A percentile compares a stretch with the other conserved stretches of the same genome.
Conservation (phyloP, 2,888 invertebrate species). For the Drosophila mimetica region DNA sequence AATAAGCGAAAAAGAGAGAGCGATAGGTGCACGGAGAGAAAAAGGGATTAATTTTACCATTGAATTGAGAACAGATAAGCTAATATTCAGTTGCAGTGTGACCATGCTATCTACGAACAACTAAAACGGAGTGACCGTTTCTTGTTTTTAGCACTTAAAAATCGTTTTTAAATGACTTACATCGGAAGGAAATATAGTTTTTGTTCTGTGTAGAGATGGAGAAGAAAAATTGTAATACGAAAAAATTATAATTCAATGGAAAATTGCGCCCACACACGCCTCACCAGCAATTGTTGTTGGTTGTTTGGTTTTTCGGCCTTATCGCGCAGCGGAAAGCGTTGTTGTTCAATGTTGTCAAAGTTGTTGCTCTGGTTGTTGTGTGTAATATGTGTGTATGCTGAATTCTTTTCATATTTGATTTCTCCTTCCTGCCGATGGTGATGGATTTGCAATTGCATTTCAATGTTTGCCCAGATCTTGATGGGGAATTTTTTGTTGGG, state of each 20-base stretch:
- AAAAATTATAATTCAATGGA: conserved; percentile 76
- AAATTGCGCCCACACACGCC: conserved; percentile 74
- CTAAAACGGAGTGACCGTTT: neutral
- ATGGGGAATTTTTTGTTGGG: neutral
- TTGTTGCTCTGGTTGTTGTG: conserved; percentile 32
- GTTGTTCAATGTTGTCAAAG: conserved; percentile 52
- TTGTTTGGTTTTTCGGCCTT: conserved; percentile 45
- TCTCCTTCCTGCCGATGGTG: conserved; percentile 16
- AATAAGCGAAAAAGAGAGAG: conserved; percentile 4
- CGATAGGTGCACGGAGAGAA: conserved; percentile 1
- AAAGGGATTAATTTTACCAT: neutral
- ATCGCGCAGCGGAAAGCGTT: conserved; percentile 68
- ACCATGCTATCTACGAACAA: neutral
- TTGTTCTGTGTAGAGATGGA: conserved; percentile 5
- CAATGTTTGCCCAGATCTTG: conserved; percentile 23
- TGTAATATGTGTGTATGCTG: conserved; percentile 3
- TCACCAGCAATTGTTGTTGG: conserved; percentile 42
- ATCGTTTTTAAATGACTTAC: no score
- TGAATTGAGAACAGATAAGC: neutral
- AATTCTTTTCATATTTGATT: conserved; percentile 38
- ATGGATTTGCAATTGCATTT: conserved; percentile 23
- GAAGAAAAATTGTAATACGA: conserved; percentile 46
- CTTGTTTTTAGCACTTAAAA: no score
- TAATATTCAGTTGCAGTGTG: neutral
- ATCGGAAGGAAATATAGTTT: no score